phyloP scores from a whole-genome alignment of 2,113 vertebrate genomes.

The Lepisosteus oculatus region DNA sequence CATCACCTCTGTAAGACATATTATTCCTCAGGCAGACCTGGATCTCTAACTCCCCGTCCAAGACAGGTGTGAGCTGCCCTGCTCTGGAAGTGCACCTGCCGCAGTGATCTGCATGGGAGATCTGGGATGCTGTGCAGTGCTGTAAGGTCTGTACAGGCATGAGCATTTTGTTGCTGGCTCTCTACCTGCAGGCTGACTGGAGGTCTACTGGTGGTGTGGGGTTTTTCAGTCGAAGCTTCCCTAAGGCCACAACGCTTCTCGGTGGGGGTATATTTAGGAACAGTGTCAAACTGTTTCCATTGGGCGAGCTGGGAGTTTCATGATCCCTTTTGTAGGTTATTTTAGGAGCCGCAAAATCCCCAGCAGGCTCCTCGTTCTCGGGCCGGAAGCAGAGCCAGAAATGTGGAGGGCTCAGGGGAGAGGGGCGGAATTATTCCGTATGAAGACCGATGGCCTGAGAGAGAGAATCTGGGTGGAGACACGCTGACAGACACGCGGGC shows the following conservation, averaged over 20 bases:
- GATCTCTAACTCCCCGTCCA: too few relatives aligned
- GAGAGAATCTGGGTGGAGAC: neutral
- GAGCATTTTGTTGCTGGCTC: too few relatives aligned
- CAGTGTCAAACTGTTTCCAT: slow-evolving; percentile 16
- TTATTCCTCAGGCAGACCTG: too few relatives aligned
- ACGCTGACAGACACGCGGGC: neutral
- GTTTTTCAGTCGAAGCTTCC: neutral
- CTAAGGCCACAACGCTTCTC: neutral
- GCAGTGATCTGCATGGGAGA: too few relatives aligned
- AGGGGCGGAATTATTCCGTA: slow-evolving; percentile 1
- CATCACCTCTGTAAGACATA: too few relatives aligned
- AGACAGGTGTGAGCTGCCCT: too few relatives aligned
- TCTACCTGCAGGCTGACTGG: too few relatives aligned
- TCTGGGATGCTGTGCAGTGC: too few relatives aligned
- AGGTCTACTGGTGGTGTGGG: neutral
- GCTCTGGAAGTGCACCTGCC: too few relatives aligned
- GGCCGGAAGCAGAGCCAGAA: neutral
- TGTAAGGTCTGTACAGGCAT: too few relatives aligned
- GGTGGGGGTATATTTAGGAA: slow-evolving; percentile 14
- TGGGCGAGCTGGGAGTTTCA: slow-evolving; percentile 5
- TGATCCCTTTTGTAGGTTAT: slow-evolving; percentile 17
- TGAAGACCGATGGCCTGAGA: neutral
- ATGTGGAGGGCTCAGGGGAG: neutral
- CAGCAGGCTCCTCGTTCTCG: slow-evolving; percentile 2
- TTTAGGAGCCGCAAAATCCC: slow-evolving; percentile 19